phyloP scores from a whole-genome alignment of 2,888 invertebrate genomes.

The Euspilapteryx auroguttella region DNA sequence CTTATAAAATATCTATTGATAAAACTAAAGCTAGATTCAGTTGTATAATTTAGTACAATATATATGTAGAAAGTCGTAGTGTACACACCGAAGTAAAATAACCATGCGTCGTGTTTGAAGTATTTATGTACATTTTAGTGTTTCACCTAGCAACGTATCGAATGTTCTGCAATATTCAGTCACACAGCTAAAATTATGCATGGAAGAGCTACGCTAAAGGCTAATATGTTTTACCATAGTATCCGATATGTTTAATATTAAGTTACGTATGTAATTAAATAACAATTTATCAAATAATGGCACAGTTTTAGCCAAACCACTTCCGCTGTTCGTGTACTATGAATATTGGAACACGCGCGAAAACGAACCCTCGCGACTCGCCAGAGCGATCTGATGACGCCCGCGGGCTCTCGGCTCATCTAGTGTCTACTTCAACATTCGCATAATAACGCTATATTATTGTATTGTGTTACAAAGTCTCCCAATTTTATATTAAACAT shows the following conservation, averaged over 20 bases:
- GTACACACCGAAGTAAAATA: slow-evolving; percentile 17
- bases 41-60: slow-evolving; percentile 46
- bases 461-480: too few relatives aligned
- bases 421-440: too few relatives aligned
- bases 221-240: slow-evolving; percentile 38
- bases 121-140: background rate
- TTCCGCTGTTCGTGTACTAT: slow-evolving; percentile 1
- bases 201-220: slow-evolving; percentile 59
- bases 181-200: slow-evolving; percentile 21
- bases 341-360: too few relatives aligned
- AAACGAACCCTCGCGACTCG: too few relatives aligned
- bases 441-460: too few relatives aligned
- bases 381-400: too few relatives aligned
- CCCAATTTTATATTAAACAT: too few relatives aligned
- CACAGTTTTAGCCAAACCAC: slow-evolving; percentile 36
- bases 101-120: background rate
- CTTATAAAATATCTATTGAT: slow-evolving; percentile 47
- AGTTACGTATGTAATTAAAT: slow-evolving; percentile 32
- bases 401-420: too few relatives aligned
- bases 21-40: slow-evolving; percentile 52
- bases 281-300: slow-evolving; percentile 47
- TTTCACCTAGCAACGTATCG: background rate
- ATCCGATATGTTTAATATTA: slow-evolving; percentile 51
- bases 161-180: slow-evolving; percentile 8
- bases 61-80: slow-evolving; percentile 34